Evolutionary conservation across 2,888 invertebrate species (phyloP).

Genomic region (Germaria angustata): DNA sequence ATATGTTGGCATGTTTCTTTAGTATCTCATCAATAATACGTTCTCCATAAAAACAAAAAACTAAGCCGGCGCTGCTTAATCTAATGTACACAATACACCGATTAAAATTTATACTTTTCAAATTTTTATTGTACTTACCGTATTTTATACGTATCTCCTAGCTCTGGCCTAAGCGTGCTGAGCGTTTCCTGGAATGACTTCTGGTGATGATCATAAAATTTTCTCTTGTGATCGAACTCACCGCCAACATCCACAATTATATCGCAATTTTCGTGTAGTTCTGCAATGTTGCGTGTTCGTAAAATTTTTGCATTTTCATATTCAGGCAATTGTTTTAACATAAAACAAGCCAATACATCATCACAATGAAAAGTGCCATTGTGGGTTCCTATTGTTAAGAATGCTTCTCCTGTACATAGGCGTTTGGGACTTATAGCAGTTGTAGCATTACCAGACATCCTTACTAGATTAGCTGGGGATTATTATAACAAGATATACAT

Average conservation of each 20-base stretch:
- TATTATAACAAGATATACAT: not conserved
- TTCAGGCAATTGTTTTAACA: slow-evolving; percentile 90
- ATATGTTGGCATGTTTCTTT: slow-evolving; percentile 78
- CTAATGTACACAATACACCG: slow-evolving; percentile 81
- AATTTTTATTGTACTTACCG: slow-evolving; percentile 78
- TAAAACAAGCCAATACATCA: slow-evolving; percentile 89
- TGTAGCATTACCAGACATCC: slow-evolving; percentile 29
- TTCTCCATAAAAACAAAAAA: slow-evolving; percentile 94
- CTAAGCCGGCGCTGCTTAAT: slow-evolving; percentile 95
- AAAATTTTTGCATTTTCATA: slow-evolving; percentile 91
- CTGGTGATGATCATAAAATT: slow-evolving; percentile 97
- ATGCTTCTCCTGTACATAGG: slow-evolving; percentile 23
- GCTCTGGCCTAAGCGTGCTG: slow-evolving; percentile 83
- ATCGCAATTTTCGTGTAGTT: slow-evolving; percentile 88
- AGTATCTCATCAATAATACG: slow-evolving; percentile 85
- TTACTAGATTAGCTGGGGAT: not conserved
- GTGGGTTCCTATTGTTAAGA: slow-evolving; percentile 75
- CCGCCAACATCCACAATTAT: slow-evolving; percentile 97
- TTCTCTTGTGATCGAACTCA: slow-evolving; percentile 87
- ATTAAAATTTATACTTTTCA: not conserved
- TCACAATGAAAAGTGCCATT: slow-evolving; percentile 78
- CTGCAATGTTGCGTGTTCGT: slow-evolving; percentile 83
- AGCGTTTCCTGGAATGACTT: slow-evolving; percentile 86
- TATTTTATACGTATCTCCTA: slow-evolving; percentile 83
- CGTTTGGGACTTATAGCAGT: slow-evolving; percentile 39